A percentile compares a stretch with the other conserved stretches of the same genome.
phyloP scores from a whole-genome alignment of 2,888 invertebrate genomes.

The Cordilura impudica region DNA sequence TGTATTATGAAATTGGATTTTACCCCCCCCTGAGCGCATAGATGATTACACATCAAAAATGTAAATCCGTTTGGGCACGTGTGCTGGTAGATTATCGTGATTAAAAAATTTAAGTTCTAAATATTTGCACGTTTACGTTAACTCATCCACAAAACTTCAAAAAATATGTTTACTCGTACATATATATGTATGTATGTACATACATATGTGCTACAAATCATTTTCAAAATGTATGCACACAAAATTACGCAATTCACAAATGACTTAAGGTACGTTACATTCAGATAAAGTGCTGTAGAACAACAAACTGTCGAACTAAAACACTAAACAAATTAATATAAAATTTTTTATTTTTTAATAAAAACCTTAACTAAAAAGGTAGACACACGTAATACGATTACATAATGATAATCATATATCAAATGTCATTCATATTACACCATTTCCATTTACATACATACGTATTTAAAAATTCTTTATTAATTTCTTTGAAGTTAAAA shows the following conservation, averaged over 20 bases:
- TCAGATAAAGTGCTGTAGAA: too few species aligned
- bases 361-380: neutral
- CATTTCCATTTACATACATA: too few species aligned
- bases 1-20: neutral
- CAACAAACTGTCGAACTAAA: neutral
- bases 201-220: conserved; percentile 28
- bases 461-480: too few species aligned
- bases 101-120: conserved; percentile 37
- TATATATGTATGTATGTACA: neutral
- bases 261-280: neutral
- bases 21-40: neutral
- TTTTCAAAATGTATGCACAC: conserved; percentile 11
- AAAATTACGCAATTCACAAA: neutral
- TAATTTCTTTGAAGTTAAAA: too few species aligned
- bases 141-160: neutral
- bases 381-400: neutral
- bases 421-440: neutral
- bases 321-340: neutral
- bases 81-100: conserved; percentile 42
- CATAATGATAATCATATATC: neutral
- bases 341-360: neutral
- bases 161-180: too few species aligned
- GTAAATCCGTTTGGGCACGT: conserved; percentile 51
- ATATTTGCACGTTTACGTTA: conserved; percentile 28
- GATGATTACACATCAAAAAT: neutral